Conservation (phyloP, 2,888 invertebrate species). For the Colostygia pectinataria region DNA sequence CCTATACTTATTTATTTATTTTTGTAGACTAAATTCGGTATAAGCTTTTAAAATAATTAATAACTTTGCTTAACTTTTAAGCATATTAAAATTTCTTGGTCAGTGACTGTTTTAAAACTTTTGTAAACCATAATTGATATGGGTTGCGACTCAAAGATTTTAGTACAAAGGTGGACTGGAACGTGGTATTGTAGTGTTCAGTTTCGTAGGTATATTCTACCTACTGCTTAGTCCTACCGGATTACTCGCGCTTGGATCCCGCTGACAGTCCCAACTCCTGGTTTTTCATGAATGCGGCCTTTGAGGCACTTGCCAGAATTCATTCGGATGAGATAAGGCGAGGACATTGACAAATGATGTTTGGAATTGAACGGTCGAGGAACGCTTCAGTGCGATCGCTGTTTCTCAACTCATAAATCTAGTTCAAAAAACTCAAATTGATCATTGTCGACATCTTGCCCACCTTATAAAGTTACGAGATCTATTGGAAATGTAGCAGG, state of each 20-base stretch:
- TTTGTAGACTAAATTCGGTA: too few species aligned
- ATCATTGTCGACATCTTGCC: constrained; percentile 59
- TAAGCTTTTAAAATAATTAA: too few species aligned
- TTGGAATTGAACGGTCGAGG: constrained; percentile 53
- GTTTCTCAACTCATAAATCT: constrained; percentile 64
- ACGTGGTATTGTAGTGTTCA: too few species aligned
- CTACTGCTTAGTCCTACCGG: too few species aligned
- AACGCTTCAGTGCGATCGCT: constrained; percentile 53
- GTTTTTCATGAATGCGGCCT: constrained; percentile 8
- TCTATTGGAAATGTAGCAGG: neutral
- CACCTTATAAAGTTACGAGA: constrained; percentile 39
- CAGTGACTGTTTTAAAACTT: too few species aligned
- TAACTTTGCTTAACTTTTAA: too few species aligned
- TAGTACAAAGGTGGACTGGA: too few species aligned
- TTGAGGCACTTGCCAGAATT: constrained; percentile 50
- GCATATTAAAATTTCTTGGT: too few species aligned
- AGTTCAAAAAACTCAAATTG: constrained; percentile 71
- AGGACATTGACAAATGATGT: constrained; percentile 69
- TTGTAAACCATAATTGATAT: too few species aligned
- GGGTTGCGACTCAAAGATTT: too few species aligned
- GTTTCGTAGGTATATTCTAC: too few species aligned
- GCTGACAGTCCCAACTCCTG: neutral
- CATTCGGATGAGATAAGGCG: constrained; percentile 62
- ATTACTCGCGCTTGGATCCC: neutral
- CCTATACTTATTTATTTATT: too few species aligned